Conservation (phyloP, 2,113 vertebrate genomes). For the Serilophus lunatus region DNA sequence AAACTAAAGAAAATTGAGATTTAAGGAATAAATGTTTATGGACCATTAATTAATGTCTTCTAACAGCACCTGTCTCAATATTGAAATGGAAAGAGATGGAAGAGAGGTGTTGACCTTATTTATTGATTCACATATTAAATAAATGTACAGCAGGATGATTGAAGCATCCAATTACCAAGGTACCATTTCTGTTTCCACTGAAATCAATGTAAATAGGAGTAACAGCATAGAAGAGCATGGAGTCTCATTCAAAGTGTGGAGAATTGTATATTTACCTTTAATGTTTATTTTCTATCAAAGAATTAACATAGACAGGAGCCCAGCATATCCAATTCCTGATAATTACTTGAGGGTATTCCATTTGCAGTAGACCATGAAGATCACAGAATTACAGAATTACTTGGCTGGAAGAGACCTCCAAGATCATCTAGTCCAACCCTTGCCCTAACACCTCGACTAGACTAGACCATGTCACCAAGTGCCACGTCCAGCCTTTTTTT, state of each 20-base stretch:
- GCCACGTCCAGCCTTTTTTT: too few relatives aligned
- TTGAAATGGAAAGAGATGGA: not conserved
- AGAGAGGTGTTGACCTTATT: not conserved
- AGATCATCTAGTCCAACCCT: too few relatives aligned
- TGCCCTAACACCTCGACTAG: too few relatives aligned
- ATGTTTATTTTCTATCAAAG: not conserved
- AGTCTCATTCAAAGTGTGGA: not conserved
- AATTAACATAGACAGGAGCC: not conserved
- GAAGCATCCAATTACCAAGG: not conserved
- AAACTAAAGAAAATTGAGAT: not conserved
- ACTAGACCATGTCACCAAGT: too few relatives aligned
- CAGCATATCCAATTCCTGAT: not conserved
- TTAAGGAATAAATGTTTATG: not conserved
- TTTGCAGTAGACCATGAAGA: accelerated
- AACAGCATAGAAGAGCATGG: not conserved
- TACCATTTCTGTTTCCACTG: not conserved
- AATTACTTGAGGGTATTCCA: not conserved
- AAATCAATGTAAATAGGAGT: not conserved
- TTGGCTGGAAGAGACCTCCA: too few relatives aligned
- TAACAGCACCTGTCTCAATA: not conserved
- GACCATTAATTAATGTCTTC: not conserved
- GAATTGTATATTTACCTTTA: not conserved
- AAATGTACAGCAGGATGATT: not conserved
- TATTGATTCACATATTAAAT: not conserved
- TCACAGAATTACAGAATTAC: too few relatives aligned